Conservation (phyloP, 2,888 invertebrate genomes). For the Microplitis deprimator region DNA sequence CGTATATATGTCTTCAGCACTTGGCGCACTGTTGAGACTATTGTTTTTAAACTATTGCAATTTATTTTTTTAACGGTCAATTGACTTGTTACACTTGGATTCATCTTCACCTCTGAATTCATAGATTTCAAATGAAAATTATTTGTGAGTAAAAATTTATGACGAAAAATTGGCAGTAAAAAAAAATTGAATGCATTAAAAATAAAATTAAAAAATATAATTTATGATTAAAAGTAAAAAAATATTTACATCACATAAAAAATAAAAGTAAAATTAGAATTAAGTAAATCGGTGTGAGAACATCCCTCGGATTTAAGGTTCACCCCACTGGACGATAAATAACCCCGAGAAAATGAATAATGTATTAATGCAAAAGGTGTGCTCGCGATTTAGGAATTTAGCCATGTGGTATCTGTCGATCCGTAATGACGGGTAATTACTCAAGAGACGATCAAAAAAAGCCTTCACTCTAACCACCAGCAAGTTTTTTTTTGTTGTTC, state of each 20-base stretch:
- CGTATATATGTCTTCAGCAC: not conserved
- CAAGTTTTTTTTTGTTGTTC: not conserved
- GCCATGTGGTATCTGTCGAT: slow-evolving; percentile 49
- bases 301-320: slow-evolving; percentile 23
- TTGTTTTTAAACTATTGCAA: not conserved
- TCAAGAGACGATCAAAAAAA: slow-evolving; percentile 40
- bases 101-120: not conserved
- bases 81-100: slow-evolving; percentile 6
- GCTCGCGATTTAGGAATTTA: slow-evolving; percentile 45
- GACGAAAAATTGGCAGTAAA: not conserved
- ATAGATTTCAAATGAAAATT: not conserved
- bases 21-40: not conserved
- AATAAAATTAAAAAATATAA: not conserved
- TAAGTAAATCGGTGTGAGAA: slow-evolving; percentile 34
- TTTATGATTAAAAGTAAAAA: not conserved
- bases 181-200: not conserved
- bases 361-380: slow-evolving; percentile 43
- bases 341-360: slow-evolving; percentile 45
- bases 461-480: slow-evolving; percentile 8
- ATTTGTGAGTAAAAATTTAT: not conserved
- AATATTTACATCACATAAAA: not conserved
- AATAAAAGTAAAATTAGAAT: slow-evolving; percentile 8
- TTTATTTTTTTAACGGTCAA: not conserved
- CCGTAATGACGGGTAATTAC: slow-evolving; percentile 50
- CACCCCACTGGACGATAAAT: slow-evolving; percentile 35